These are phyloP conservation scores for Stratiolaelaps scimitus DNA, from an alignment of 1,140 invertebrate species.

Conservation along the genomic window DNA sequence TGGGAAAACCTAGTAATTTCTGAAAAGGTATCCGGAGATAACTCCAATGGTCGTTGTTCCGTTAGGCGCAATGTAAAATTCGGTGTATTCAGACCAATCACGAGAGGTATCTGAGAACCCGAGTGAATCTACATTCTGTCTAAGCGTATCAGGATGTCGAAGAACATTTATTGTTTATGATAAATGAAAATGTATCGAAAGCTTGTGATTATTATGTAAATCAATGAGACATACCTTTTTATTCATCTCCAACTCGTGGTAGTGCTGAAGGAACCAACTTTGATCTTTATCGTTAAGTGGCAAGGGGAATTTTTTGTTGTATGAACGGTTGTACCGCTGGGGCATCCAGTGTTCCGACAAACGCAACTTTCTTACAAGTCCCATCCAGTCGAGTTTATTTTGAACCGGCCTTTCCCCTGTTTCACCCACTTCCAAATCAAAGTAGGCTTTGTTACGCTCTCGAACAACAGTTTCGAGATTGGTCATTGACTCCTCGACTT, in stretches of 20 bases:
- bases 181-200: too few relatives aligned
- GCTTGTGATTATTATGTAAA: too few relatives aligned
- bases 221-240: conserved; percentile 22
- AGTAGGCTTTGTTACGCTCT: conserved; percentile 83
- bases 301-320: conserved; percentile 1
- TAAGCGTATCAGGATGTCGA: too few relatives aligned
- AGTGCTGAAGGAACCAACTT: conserved; percentile 34
- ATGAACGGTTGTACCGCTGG: neutral
- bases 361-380: neutral
- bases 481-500: conserved; percentile 85
- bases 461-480: conserved; percentile 80
- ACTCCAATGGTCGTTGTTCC: too few relatives aligned
- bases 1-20: too few relatives aligned
- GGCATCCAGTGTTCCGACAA: neutral
- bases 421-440: conserved; percentile 74
- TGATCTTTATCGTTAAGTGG: conserved; percentile 12
- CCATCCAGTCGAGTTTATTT: conserved; percentile 30
- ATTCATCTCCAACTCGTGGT: conserved; percentile 35
- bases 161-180: too few relatives aligned
- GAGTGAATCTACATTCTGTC: too few relatives aligned
- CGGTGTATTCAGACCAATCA: too few relatives aligned
- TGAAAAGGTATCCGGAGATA: too few relatives aligned
- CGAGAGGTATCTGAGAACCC: too few relatives aligned
- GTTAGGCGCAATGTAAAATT: too few relatives aligned
- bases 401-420: conserved; percentile 56